A percentile compares a stretch with the other conserved stretches of the same genome.
These are phyloP conservation scores for Drosophila fungiperda DNA, from an alignment of 2,888 invertebrate species.

Conservation along the genomic window DNA sequence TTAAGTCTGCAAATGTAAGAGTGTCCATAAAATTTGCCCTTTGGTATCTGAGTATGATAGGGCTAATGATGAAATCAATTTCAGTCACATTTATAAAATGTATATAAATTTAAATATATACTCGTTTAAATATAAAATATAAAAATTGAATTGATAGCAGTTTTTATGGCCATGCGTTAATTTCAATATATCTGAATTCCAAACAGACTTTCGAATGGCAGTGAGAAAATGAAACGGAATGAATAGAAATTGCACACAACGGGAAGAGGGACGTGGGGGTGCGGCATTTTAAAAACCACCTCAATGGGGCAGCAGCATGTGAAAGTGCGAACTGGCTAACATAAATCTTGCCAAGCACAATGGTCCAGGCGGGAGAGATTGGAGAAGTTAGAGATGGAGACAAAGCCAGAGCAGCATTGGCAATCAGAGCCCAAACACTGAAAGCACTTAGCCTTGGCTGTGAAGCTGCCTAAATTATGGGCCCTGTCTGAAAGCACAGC, in stretches of 20 bases:
- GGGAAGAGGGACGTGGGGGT: conserved; percentile 21
- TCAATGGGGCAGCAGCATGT: conserved; percentile 21
- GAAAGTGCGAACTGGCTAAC: conserved; percentile 59
- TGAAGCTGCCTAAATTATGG: conserved; percentile 71
- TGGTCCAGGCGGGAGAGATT: conserved; percentile 24
- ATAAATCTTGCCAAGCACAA: conserved; percentile 66
- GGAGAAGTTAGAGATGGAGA: conserved; percentile 26
- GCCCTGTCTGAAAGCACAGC: conserved; percentile 54
- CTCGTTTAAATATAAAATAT: conserved; percentile 6
- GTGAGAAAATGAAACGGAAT: conserved; percentile 26
- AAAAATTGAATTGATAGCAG: conserved; percentile 32
- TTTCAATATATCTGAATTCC: conserved; percentile 49
- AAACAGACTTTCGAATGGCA: conserved; percentile 28
- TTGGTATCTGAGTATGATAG: background rate
- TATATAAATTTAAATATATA: background rate
- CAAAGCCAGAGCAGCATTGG: conserved; percentile 29
- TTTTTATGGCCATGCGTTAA: conserved; percentile 41
- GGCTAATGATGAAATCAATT: conserved; percentile 3
- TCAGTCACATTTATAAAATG: conserved; percentile 5
- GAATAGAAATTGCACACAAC: conserved; percentile 51
- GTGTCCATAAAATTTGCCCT: background rate
- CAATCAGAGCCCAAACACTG: conserved; percentile 50
- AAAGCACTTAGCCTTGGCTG: conserved; percentile 68
- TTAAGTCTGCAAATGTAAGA: background rate
- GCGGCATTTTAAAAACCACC: conserved; percentile 39